Evolutionary conservation across 2,113 vertebrate species (phyloP).

Genomic region (Eurypyga helias): DNA sequence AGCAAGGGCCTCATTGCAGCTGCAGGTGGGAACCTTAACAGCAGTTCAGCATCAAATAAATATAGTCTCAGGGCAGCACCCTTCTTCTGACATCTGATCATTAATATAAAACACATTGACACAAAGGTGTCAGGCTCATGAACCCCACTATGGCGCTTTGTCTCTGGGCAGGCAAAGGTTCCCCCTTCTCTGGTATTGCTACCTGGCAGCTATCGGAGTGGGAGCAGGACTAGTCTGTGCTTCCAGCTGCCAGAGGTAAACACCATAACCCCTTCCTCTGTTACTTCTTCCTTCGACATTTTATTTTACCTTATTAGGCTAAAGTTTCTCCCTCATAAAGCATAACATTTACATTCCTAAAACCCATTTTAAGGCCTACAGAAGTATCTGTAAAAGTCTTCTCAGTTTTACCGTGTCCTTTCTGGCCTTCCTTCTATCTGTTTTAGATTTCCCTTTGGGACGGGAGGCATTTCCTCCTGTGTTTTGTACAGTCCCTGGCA

Average conservation of each 20-base stretch:
- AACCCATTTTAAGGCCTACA: neutral
- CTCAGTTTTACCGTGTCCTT: neutral
- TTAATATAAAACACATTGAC: neutral
- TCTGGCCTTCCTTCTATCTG: conserved; percentile 6
- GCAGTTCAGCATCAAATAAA: neutral
- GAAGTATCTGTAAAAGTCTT: neutral
- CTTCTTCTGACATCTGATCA: neutral
- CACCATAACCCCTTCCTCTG: neutral
- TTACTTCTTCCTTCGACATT: neutral
- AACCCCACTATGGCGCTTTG: neutral
- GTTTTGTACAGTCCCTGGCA: neutral
- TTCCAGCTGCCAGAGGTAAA: conserved; percentile 37
- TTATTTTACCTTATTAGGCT: conserved; percentile 65
- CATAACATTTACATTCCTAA: conserved; percentile 69
- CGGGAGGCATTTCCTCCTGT: neutral
- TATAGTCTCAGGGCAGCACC: neutral
- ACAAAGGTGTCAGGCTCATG: neutral
- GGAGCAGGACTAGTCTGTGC: neutral
- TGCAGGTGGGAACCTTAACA: conserved; percentile 3
- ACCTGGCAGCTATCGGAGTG: neutral
- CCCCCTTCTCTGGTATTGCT: neutral
- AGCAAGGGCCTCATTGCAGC: neutral
- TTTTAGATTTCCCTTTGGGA: neutral
- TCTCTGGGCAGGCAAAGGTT: neutral
- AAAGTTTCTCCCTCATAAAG: conserved; percentile 39